Base-by-base conservation (phyloP, 1,140 invertebrate genomes). In the Carposina sasakii region DNA sequence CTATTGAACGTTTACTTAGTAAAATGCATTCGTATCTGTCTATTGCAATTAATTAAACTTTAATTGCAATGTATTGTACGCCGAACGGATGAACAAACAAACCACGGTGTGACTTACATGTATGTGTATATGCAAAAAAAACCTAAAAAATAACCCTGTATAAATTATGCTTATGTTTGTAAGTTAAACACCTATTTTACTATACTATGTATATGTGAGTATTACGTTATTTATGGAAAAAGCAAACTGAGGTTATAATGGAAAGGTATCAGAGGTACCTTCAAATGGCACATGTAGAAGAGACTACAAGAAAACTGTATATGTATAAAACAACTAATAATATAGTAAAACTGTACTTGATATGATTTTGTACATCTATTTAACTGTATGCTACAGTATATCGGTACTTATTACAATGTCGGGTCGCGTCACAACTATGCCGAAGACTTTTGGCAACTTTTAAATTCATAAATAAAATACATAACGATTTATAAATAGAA, bases 121-220 rank as follows among this genome's bases (percentile, higher is more conserved):
- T 39, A 39, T 20, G 51, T 46, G 54, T 34, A 39, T 50, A 45
- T 51, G 52, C 51, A 43, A 57, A 63, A 44, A 59, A 71, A 70
- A 68, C 54, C 64, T 72, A 72, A 75, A 78, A 72, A 76, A 74
- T 81, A 82, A 79, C 75, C 75, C 75, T 83, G 76, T 81, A 83
- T 77, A 83, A 78, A 83, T 83, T 83, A 83, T 83, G 76, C 75
- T 78, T 81, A 81, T 67, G 65, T 69, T 73, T 71, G 60, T 75
- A 74, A 52, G 41, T 58, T 60, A 66, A 60, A 70, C 53, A 65
- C 65, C 66, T 74, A 77, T 76, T 71, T 64, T 57, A 69, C 62
- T 71, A 75, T 67, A 72, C 64, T 73, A 70, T 21, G n/a, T n/a
- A 34, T 21, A 63, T 59, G 72, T 83, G 79, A 83, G 79, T 83